phyloP scores from a whole-genome alignment of 2,888 invertebrate species.

The Chironomus riparius region DNA sequence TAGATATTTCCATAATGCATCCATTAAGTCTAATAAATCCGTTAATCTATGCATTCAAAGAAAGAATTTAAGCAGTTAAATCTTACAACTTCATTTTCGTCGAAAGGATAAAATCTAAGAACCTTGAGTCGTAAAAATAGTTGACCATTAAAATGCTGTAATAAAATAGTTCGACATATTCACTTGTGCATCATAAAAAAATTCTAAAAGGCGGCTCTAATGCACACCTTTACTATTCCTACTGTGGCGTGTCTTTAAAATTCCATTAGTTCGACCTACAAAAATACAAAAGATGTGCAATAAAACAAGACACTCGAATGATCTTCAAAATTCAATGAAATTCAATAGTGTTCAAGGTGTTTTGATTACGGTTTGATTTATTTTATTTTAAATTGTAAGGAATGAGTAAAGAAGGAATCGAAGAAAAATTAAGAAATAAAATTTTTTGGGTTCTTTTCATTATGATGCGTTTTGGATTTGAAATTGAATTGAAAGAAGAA shows the following conservation, averaged over 20 bases:
- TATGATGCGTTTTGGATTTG: no score
- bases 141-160: not conserved
- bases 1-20: no score
- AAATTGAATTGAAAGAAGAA: no score
- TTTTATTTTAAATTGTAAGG: not conserved
- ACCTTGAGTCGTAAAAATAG: no score
- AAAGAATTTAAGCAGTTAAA: no score
- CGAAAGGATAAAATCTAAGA: no score
- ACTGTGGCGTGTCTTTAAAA: not conserved
- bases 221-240: not conserved
- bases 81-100: no score
- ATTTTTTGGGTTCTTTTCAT: not conserved
- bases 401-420: not conserved
- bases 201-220: not conserved
- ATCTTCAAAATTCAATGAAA: slow-evolving; percentile 10
- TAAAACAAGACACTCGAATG: no score
- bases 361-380: slow-evolving; percentile 26
- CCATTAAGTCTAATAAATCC: no score
- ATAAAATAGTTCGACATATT: not conserved
- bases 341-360: slow-evolving; percentile 4
- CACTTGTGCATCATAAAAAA: not conserved
- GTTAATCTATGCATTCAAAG: no score
- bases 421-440: slow-evolving; percentile 14
- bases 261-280: not conserved
- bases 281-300: not conserved